Evolutionary conservation across 2,113 vertebrate genomes (phyloP), one percentile per base, ranked within the genome.

Genomic region (Antechinus stuartii): DNA sequence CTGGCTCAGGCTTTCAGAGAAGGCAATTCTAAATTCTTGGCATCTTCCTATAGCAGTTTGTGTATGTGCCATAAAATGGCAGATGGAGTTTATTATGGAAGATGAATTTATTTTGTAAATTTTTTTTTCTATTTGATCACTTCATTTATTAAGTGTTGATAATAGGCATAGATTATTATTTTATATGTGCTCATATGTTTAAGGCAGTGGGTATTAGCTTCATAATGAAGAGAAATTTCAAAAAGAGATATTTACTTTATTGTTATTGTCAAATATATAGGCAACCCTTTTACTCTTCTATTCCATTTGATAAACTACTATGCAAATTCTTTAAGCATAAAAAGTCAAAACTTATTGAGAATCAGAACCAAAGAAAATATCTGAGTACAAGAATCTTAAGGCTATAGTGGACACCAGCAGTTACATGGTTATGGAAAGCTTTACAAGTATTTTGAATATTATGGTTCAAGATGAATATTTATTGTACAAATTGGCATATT

Each of bases 1-100:
- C 97, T 90, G 93, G 98, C 98, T 97, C 98, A 97, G 96, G 96
- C 96, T 93, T 94, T 95, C 96, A 96, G 97, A 98, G 97, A 98
- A 98, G 97, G 98, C 98, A 98, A 98, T 97, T 98, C 98, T 96
- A 98, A 99, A 98, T 98, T 98, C 97, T 98, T 99, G 98, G 98
- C 98, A 98, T 98, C 98, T 98, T 96, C 97, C 95, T 98, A 97
- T 95, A 97, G 97, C 97, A 98, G 97, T 98, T 98, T 98, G 98
- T 98, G 91, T 96, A 96, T 96, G 94, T 96, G 97, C 97, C 97
- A 98, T 97, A 97, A 98, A 98, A 98, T 98, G 97, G 98, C 98
- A 98, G 98, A 98, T 98, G 98, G 98, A 96, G 97, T 97, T 98
- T 98, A 98, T 98, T 98, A 98, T 97, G 98, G 97, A 97, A 98